Conservation (phyloP, 1,140 invertebrate species). For the Dryas iulia region DNA sequence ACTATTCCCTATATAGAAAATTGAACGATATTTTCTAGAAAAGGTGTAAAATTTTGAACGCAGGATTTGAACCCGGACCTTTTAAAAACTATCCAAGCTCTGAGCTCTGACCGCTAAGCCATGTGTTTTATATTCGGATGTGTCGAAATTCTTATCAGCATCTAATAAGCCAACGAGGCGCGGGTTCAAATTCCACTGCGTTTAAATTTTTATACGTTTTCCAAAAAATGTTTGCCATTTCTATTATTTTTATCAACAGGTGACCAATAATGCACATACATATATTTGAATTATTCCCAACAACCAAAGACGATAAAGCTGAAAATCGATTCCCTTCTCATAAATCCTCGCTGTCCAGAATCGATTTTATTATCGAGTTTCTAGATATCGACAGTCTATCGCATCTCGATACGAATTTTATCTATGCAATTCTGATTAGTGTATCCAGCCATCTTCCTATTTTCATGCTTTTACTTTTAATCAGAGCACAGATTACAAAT, state of each 20-base stretch:
- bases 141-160: too few relatives aligned
- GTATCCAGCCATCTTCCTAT: conserved; percentile 35
- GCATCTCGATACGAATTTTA: conserved; percentile 33
- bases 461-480: conserved; percentile 29
- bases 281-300: conserved; percentile 22
- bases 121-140: too few relatives aligned
- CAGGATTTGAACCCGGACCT: too few relatives aligned
- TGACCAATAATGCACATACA: conserved; percentile 2
- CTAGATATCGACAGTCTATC: conserved; percentile 30
- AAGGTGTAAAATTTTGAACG: too few relatives aligned
- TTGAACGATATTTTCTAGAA: too few relatives aligned
- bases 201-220: too few relatives aligned
- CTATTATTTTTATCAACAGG: neutral
- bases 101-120: too few relatives aligned
- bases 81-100: too few relatives aligned
- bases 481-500: conserved; percentile 32
- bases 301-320: conserved; percentile 26
- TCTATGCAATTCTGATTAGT: conserved; percentile 38
- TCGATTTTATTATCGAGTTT: conserved; percentile 34
- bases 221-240: too few relatives aligned
- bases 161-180: too few relatives aligned
- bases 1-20: too few relatives aligned
- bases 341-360: conserved; percentile 33
- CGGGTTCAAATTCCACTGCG: too few relatives aligned
- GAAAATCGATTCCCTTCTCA: conserved; percentile 30